phyloP scores from a whole-genome alignment of 2,888 invertebrate species.

The Linnaemya vulpina region DNA sequence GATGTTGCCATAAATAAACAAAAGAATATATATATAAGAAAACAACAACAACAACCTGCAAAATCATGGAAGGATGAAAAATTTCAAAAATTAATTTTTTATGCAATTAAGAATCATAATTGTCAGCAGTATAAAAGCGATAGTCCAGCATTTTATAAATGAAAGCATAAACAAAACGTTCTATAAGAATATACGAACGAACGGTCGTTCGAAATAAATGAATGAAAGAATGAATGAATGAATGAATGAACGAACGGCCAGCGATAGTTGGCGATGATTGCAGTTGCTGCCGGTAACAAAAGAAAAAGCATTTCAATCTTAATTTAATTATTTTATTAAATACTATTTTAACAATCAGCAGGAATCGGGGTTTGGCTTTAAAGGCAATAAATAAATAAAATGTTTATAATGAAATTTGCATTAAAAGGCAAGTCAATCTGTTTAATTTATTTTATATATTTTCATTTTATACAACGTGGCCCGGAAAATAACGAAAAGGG shows the following conservation, averaged over 20 bases:
- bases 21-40: neutral
- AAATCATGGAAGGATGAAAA: slow-evolving; percentile 5
- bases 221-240: slow-evolving; percentile 14
- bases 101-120: slow-evolving; percentile 68
- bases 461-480: no score
- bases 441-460: neutral
- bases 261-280: neutral
- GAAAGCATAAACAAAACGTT: slow-evolving; percentile 3
- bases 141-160: slow-evolving; percentile 53
- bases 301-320: slow-evolving; percentile 27
- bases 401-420: neutral
- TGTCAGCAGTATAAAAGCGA: slow-evolving; percentile 66
- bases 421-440: neutral
- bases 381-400: slow-evolving; percentile 9
- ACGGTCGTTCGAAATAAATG: slow-evolving; percentile 3
- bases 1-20: neutral
- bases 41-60: neutral
- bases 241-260: neutral
- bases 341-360: neutral
- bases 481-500: no score
- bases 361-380: slow-evolving; percentile 15
- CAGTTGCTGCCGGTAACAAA: slow-evolving; percentile 16
- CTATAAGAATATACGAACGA: slow-evolving; percentile 33
- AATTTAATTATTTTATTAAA: slow-evolving; percentile 52
- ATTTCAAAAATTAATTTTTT: slow-evolving; percentile 41